Evolutionary conservation across 2,797 vertebrate genomes (phyloP), one percentile per base, ranked within the genome.

Genomic region (Kryptopterus vitreolus): DNA sequence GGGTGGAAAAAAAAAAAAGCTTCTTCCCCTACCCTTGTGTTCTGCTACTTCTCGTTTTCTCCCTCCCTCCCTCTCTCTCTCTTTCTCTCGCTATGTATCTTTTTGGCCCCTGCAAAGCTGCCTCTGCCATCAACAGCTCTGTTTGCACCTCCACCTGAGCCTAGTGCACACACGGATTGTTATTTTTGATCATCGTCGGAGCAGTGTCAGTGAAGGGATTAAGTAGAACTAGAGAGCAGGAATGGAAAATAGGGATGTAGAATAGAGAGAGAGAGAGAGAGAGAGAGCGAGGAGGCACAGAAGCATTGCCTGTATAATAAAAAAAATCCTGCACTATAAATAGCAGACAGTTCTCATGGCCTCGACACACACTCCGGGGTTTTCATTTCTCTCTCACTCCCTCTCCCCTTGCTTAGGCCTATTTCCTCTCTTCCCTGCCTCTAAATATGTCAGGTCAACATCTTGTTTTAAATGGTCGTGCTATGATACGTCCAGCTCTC

Each of bases 271-370:
- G 29, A 68, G 66, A 52, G 46, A 71, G 76, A 72, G 69, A 71
- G 83, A 89, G 87, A 88, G 86, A 79, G 83, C 88, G 86, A 88
- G 87, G 69, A 57, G 71, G 91, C 87, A 92, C 88, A 90, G 90
- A 87, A 91, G 86, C 89, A 43, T 88, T 87, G 92, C 88, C 90
- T 91, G 89, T 93, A 93, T 93, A 92, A 33, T 52, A 92, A 92
- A 46, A 66, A 43, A 24, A 68, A 70, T 90, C 79, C 81, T 84
- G 79, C 16, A 76, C 93, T 94, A 94, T 92, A 92, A 93, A 95
- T 94, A 94, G 92, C 86, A 86, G 78, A 48, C 82, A 82, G 79
- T 91, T 87, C 89, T 91, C 86, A 86, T 88, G 86, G 88, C 84
- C 86, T 91, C 81, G 83, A 85, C 82, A 82, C 82, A 82, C 80